These are phyloP conservation scores for Coturnix japonica DNA, from an alignment of 2,113 vertebrate species.

Conservation along the genomic window DNA sequence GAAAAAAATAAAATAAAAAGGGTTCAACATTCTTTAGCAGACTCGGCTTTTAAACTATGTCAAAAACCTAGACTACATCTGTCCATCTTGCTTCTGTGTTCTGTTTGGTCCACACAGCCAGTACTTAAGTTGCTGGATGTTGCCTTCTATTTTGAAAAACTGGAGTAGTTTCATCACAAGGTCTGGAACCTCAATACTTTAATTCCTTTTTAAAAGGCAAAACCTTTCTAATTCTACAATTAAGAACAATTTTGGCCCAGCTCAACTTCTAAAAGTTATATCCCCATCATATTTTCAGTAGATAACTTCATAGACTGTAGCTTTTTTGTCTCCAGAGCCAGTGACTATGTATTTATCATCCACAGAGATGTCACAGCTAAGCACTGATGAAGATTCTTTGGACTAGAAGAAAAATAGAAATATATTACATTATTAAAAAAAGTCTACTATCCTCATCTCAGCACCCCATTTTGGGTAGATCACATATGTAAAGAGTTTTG, in stretches of 20 bases:
- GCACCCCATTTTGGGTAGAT: background rate
- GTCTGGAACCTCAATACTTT: constrained; percentile 65
- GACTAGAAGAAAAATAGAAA: constrained; percentile 77
- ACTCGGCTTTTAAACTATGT: constrained; percentile 37
- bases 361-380: constrained; percentile 89
- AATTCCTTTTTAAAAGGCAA: constrained; percentile 72
- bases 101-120: constrained; percentile 53
- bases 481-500: background rate
- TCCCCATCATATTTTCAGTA: constrained; percentile 80
- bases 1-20: constrained; percentile 3
- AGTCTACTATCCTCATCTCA: background rate
- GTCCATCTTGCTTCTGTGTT: constrained; percentile 53
- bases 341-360: constrained; percentile 90
- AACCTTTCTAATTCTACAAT: constrained; percentile 77
- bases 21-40: constrained; percentile 66
- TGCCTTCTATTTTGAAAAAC: constrained; percentile 65
- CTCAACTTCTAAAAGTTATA: constrained; percentile 75
- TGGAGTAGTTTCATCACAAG: constrained; percentile 63
- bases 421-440: constrained; percentile 7
- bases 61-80: constrained; percentile 55
- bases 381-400: constrained; percentile 88
- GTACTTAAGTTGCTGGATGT: constrained; percentile 35
- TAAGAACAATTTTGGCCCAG: constrained; percentile 82
- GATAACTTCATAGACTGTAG: constrained; percentile 89
- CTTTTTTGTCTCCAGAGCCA: constrained; percentile 88